These are phyloP conservation scores for Mormyrops boulengeri DNA, from an alignment of 2,797 vertebrate genomes.

Conservation along the genomic window DNA sequence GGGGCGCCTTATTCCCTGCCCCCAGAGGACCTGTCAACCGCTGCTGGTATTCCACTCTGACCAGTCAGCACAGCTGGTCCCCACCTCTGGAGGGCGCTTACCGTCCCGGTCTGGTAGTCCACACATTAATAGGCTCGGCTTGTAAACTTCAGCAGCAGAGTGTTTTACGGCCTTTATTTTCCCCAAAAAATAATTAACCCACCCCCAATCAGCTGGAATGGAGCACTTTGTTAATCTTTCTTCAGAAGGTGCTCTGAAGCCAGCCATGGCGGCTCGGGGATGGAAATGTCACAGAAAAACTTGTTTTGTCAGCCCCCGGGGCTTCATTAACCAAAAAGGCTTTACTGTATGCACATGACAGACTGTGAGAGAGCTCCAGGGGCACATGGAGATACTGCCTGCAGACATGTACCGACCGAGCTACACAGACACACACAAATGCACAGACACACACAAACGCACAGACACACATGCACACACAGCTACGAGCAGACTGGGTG, in stretches of 20 bases:
- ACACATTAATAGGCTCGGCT: slow-evolving; percentile 14
- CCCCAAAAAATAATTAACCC: slow-evolving; percentile 17
- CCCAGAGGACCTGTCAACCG: not conserved
- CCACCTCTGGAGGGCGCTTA: not conserved
- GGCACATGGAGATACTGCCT: not conserved
- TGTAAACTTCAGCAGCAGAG: not conserved
- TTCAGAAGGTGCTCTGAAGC: not conserved
- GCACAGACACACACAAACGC: not conserved
- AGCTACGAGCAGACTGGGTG: not conserved
- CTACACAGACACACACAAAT: not conserved
- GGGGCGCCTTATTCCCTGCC: not conserved
- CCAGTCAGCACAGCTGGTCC: not conserved
- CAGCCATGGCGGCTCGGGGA: not conserved
- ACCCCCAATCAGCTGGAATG: slow-evolving; percentile 17
- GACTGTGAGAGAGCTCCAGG: not conserved
- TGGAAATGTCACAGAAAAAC: not conserved
- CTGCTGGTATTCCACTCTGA: not conserved
- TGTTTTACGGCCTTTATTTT: slow-evolving; percentile 16
- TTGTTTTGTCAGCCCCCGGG: not conserved
- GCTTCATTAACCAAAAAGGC: not conserved
- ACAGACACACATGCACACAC: not conserved
- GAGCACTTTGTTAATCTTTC: slow-evolving; percentile 19
- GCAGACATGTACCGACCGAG: not conserved
- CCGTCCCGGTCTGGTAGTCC: not conserved
- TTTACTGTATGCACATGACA: not conserved